Base-by-base conservation (phyloP, 2,888 invertebrate genomes). In the Drosophila buzzatii region DNA sequence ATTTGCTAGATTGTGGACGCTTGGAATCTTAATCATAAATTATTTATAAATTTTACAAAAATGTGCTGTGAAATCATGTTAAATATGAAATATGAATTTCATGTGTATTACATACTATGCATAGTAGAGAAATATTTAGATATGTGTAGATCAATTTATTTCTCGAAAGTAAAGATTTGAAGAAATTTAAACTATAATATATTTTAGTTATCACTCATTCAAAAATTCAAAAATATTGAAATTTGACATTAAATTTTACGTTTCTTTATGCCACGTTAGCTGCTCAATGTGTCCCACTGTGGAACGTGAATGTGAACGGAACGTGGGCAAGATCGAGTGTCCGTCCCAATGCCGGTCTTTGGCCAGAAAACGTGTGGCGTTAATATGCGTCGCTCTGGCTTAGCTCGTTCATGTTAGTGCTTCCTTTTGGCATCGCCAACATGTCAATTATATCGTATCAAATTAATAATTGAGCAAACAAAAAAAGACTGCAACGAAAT, bases 371-470 rank as follows among this genome's bases (percentile, higher is more conserved):
- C 80, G 80, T 77, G 77, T 82, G 85, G 85, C 85, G 85, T 85
- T 85, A 85, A 85, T 85, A 85, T 85, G 88, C 79, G 83, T 88
- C 83, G 85, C 83, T 75, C 73, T 65, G 83, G 74, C 83, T 85
- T 89, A 82, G 76, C 86, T 72, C 70, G 76, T 69, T 61, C 82
- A 85, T 82, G 79, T 83, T 84, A 80, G 70, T 77, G 81, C 83
- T 81, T 78, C 79, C 85, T 84, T 81, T 80, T 89, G 79, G 81
- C 85, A 87, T 89, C 90, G 89, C 82, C 90, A 90, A 90, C 90
- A 90, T 90, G 90, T 90, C 90, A 90, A 90, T 90, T 90, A 90
- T 90, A 87, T 90, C 89, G 85, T 89, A 90, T 90, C 87, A 90
- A 89, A 89, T 90, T 89, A 89, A 90, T 89, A 90, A 90, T 90